Base-by-base conservation (phyloP, 2,888 invertebrate species). In the Chloroclystis v-ata region DNA sequence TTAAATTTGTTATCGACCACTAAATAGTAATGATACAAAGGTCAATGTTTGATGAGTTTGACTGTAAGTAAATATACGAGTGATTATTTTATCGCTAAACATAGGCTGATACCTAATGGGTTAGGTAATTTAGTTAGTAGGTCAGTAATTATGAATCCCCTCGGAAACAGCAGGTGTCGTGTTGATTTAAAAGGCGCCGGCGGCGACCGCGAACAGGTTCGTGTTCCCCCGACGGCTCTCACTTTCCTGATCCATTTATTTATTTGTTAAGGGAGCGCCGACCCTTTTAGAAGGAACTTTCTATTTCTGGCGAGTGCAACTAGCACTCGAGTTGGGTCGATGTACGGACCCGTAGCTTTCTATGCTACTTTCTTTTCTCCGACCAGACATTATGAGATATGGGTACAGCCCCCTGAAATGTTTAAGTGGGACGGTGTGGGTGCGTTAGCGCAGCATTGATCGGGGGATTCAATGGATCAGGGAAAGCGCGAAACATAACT, bases 281-380 rank as follows among this genome's bases (percentile, higher is more conserved):
- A 60, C 72, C 75, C 69, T 82, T 82, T 82, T 72, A 77, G 80
- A 78, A 68, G 72, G 64, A 76, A 85, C 86, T 87, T 87, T 87
- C 86, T 86, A 85, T 86, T 86, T 87, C 85, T 82, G 82, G 78
- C 79, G 74, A 52, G n/a, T n/a, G n/a, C n/a, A n/a, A n/a, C n/a
- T n/a, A n/a, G 69, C 72, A 76, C 72, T 81, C 75, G 74, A 76
- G 67, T 62, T 82, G 78, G 82, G 84, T 84, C 83, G 83, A 80
- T 72, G 85, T 65, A 76, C 83, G 75, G 61, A 67, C 71, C 68
- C 68, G 70, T 76, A 81, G 82, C 86, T 86, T 86, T 86, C 86
- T 85, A 85, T 75, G 75, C 75, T 79, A 85, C 84, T 85, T 86
- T 86, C 85, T 84, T 85, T 86, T 85, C 83, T 79, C 65, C 72